A percentile compares a stretch with the other conserved stretches of the same genome.
Conservation (phyloP, 2,113 vertebrate species). For the Synodontis membranacea region DNA sequence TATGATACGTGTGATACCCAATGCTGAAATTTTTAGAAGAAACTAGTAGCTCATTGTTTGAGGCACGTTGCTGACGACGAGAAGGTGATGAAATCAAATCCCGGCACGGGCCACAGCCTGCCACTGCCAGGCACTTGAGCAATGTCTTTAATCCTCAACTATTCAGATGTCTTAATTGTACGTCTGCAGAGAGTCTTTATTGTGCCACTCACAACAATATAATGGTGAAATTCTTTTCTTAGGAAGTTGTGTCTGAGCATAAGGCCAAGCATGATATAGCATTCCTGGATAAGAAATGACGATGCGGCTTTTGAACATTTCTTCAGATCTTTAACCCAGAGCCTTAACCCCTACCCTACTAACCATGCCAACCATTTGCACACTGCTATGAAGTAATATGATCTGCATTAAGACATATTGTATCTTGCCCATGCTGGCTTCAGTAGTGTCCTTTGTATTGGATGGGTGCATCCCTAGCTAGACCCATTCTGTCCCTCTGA, state of each 20-base stretch:
- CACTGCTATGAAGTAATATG: neutral
- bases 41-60: neutral
- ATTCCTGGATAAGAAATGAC: neutral
- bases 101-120: neutral
- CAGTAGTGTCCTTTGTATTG: neutral
- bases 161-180: neutral
- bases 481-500: neutral
- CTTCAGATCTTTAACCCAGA: neutral
- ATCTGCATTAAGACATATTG: neutral
- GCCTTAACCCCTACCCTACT: neutral
- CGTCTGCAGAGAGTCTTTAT: neutral
- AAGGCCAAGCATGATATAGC: neutral
- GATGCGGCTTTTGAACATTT: neutral
- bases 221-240: neutral
- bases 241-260: neutral
- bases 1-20: neutral
- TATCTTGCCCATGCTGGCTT: neutral
- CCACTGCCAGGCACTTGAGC: too few species aligned
- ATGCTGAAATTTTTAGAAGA: neutral
- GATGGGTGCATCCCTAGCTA: slow-evolving; percentile 11
- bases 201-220: neutral
- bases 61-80: neutral
- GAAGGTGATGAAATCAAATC: neutral
- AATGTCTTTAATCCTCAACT: neutral
- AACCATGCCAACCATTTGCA: neutral